These are phyloP conservation scores for Oreochromis spilurus DNA, from an alignment of 2,113 vertebrate genomes.

Conservation along the genomic window DNA sequence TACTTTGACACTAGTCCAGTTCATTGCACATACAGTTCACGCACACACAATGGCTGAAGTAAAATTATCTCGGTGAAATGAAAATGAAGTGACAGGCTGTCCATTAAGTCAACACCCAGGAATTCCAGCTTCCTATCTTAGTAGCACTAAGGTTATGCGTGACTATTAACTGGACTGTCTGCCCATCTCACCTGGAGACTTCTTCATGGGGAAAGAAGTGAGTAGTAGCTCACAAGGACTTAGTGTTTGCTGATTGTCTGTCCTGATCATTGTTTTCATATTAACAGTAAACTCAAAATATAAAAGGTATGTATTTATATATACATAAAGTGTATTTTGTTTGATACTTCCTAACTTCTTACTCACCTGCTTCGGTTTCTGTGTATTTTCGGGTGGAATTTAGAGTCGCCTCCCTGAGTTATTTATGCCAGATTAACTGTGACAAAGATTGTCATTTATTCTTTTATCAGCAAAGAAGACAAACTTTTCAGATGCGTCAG, in stretches of 20 bases:
- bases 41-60: conserved; percentile 6
- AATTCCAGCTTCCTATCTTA: conserved; percentile 20
- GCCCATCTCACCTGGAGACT: conserved; percentile 17
- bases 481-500: conserved; percentile 32
- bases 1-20: background rate
- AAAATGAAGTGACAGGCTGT: conserved; percentile 52
- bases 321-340: background rate
- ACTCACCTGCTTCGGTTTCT: background rate
- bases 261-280: background rate
- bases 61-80: conserved; percentile 48
- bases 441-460: conserved; percentile 7
- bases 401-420: background rate
- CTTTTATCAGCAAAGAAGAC: background rate
- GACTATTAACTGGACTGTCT: conserved; percentile 56
- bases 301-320: background rate
- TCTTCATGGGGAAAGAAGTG: background rate
- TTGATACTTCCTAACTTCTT: background rate
- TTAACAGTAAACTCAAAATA: background rate
- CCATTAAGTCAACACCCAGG: conserved; percentile 51
- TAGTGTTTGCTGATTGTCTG: background rate
- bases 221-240: background rate
- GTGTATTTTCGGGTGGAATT: background rate
- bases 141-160: conserved; percentile 5
- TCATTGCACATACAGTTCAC: conserved; percentile 10
- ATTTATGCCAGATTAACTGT: conserved; percentile 6